A percentile compares a stretch with the other conserved stretches of the same genome.
These are phyloP conservation scores for Phasianus colchicus DNA, from an alignment of 2,113 vertebrate genomes.

Conservation along the genomic window DNA sequence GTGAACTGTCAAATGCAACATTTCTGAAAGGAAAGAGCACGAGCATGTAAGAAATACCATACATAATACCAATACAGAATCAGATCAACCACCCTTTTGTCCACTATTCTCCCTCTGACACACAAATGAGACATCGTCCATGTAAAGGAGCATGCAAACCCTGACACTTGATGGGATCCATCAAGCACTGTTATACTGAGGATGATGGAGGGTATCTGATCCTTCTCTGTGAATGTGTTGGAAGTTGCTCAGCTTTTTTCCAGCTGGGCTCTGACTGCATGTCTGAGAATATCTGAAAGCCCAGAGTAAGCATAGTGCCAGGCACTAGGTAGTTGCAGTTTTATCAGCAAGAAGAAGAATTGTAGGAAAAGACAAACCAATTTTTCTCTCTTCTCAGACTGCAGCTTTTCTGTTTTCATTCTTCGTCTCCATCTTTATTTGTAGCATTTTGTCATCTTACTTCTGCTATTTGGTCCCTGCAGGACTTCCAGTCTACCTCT, in stretches of 20 bases:
- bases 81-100: background rate
- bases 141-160: background rate
- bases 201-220: background rate
- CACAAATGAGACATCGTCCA: background rate
- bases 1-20: background rate
- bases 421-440: background rate
- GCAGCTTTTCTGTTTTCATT: background rate
- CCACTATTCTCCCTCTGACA: background rate
- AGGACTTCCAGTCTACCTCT: background rate
- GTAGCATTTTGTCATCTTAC: background rate
- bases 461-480: background rate
- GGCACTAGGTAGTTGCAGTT: background rate
- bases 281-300: background rate
- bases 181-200: background rate
- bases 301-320: background rate
- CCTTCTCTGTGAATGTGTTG: background rate
- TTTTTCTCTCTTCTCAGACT: background rate
- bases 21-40: background rate
- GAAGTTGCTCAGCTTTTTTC: background rate
- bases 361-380: background rate
- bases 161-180: background rate
- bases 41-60: background rate
- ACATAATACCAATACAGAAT: background rate
- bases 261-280: background rate
- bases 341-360: background rate